Evolutionary conservation across 1,140 invertebrate species (phyloP), one percentile per base, ranked within the genome.

Genomic region (Atta texana): DNA sequence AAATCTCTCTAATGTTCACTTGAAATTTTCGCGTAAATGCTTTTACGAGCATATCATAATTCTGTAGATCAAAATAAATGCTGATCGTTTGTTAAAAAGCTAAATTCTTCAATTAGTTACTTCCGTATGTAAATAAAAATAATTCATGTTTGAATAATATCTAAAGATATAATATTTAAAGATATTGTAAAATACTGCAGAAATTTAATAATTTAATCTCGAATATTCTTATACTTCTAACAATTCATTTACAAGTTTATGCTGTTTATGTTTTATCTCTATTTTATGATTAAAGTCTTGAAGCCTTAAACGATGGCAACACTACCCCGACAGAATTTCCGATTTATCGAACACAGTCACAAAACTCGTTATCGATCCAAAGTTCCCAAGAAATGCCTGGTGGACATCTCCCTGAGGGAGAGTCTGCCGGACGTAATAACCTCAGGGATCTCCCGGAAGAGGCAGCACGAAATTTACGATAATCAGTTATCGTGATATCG

Each of bases 321-420:
- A 68, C 18, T 74, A 57, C 28, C 28, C 87, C 72, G 82, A 57
- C 59, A 77, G 69, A 55, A 31, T 66, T 49, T 68, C 10, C 39
- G 21, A 86, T 90, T 81, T 88, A 81, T 78, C 63, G 77, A 28
- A 49, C 31, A 53, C 39, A 77, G 86, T 77, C 81, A 90, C 71
- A 84, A 51, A 81, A 82, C 69, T 86, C 80, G 80, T 90, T 91
- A 91, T 91, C 63, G 89, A 91, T 88, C 90, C 75, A 66, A 44
- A 63, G 68, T 86, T 78, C 51, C 59, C 74, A 88, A 90, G 86
- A 86, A 90, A 86, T 77, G 68, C 51, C 71, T 59, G 57, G 59
- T 72, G 53, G 18, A 55, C 81, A 49, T 57, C n/a, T 31, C 53
- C 39, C 63, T 53, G 8, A 75, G 57, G 71, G 34, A 81, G 34